Conservation (phyloP, 2,888 invertebrate species). For the Ariolimax columbianus region DNA sequence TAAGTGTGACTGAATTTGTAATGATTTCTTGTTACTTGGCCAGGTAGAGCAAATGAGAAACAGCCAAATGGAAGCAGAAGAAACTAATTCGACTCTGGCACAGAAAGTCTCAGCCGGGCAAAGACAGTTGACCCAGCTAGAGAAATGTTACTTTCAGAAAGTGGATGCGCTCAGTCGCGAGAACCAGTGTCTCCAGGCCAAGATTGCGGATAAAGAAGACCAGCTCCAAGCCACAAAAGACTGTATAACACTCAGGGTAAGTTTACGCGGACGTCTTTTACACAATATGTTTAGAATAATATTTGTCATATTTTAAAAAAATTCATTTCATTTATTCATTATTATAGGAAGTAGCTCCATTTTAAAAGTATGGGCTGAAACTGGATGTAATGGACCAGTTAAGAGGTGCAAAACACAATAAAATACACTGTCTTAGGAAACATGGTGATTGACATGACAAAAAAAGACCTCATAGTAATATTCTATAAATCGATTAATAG, state of each 20-base stretch:
- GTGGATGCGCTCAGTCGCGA: constrained; percentile 45
- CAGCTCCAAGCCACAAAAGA: constrained; percentile 49
- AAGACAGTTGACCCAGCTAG: constrained; percentile 41
- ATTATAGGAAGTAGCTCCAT: no score
- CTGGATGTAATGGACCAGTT: no score
- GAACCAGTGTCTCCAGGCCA: constrained; percentile 38
- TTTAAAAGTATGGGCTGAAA: no score
- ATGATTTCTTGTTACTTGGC: neutral
- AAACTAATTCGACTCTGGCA: constrained; percentile 30
- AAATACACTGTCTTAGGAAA: no score
- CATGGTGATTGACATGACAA: no score
- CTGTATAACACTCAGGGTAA: constrained; percentile 47
- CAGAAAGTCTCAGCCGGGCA: constrained; percentile 38
- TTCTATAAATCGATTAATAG: no score
- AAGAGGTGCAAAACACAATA: no score
- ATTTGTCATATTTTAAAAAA: neutral
- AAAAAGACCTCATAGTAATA: no score
- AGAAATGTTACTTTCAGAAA: constrained; percentile 50
- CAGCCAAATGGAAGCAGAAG: constrained; percentile 41
- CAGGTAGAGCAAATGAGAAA: constrained; percentile 39
- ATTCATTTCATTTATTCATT: no score
- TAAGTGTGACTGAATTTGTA: neutral
- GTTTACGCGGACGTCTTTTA: neutral
- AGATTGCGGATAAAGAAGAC: constrained; percentile 44
- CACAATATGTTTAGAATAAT: neutral